These are phyloP conservation scores for Drosophila hawaiiensis DNA, from an alignment of 2,888 invertebrate genomes.

Conservation along the genomic window DNA sequence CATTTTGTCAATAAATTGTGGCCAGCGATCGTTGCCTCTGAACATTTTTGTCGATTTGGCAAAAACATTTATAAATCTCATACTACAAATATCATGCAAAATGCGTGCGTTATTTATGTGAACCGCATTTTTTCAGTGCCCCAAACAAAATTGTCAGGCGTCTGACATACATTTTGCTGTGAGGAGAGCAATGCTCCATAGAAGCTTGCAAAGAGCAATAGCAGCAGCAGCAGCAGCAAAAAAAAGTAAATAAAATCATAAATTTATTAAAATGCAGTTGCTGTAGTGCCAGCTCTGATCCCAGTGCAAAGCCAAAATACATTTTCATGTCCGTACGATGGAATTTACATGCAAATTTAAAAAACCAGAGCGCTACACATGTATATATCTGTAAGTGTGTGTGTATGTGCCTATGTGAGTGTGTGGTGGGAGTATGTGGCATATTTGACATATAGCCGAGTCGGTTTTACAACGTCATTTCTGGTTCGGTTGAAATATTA, in stretches of 20 bases:
- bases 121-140: constrained; percentile 21
- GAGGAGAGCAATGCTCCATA: not conserved
- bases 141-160: constrained; percentile 67
- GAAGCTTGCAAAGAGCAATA: constrained; percentile 3
- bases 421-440: constrained; percentile 47
- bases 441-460: constrained; percentile 80
- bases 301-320: constrained; percentile 66
- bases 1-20: constrained; percentile 70
- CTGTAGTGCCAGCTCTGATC: constrained; percentile 42
- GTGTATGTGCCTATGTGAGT: constrained; percentile 3
- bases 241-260: constrained; percentile 76
- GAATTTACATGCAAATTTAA: constrained; percentile 79
- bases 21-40: constrained; percentile 38
- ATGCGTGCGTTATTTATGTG: constrained; percentile 72
- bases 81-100: constrained; percentile 62
- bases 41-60: constrained; percentile 69
- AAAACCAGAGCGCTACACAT: constrained; percentile 55
- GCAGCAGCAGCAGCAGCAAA: constrained; percentile 3
- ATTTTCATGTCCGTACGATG: constrained; percentile 76
- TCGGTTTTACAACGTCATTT: constrained; percentile 80
- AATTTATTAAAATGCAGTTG: constrained; percentile 77
- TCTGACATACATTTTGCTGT: constrained; percentile 64
- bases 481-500: constrained; percentile 80
- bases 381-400: not conserved
- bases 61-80: constrained; percentile 75